Conservation (phyloP, 1,140 invertebrate species). For the Drosophila bocqueti region DNA sequence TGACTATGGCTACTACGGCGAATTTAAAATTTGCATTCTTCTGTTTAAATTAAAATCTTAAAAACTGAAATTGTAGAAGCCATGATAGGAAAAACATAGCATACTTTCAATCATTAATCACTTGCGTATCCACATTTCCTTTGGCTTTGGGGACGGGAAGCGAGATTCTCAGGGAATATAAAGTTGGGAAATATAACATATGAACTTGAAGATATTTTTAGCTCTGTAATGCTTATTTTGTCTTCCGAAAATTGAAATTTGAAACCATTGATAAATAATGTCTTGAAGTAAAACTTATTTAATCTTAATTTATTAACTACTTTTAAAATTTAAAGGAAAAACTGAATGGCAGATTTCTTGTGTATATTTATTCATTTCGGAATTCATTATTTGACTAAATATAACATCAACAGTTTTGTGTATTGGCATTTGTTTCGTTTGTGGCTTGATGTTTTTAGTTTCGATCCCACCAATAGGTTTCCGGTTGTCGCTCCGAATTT, state of each 20-base stretch:
- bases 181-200: not conserved
- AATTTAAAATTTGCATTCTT: constrained; percentile 7
- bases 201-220: not conserved
- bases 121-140: not conserved
- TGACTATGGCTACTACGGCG: not conserved
- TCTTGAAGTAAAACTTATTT: not conserved
- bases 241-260: not conserved
- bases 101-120: not conserved
- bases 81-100: not conserved
- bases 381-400: constrained; percentile 78
- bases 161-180: not conserved
- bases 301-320: not conserved
- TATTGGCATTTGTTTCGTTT: constrained; percentile 71
- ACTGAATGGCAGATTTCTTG: not conserved
- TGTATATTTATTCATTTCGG: constrained; percentile 71
- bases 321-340: not conserved
- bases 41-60: not conserved
- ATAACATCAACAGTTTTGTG: constrained; percentile 81
- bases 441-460: constrained; percentile 27
- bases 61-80: not conserved
- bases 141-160: not conserved
- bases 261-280: not conserved
- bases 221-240: not conserved
- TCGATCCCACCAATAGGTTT: constrained; percentile 39
- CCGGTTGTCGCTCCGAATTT: constrained; percentile 26